phyloP scores from a whole-genome alignment of 2,797 vertebrate species.

The Anolis apletophallus region DNA sequence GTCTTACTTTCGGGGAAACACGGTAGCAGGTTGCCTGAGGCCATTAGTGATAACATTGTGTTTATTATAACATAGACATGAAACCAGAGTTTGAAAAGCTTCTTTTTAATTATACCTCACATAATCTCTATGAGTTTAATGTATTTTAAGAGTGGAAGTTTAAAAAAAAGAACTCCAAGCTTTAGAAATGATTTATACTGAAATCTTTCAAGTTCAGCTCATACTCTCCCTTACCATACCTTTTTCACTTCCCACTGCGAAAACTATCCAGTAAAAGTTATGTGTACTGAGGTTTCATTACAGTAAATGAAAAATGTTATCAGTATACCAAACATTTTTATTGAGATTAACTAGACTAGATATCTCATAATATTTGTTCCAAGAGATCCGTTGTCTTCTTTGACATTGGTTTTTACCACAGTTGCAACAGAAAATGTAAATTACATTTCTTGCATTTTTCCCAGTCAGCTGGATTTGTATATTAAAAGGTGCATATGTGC shows the following conservation, averaged over 20 bases:
- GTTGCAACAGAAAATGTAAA: background rate
- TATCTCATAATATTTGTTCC: background rate
- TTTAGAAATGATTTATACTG: background rate
- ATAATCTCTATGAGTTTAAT: background rate
- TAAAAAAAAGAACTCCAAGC: no score
- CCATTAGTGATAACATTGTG: background rate
- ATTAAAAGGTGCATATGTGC: constrained; percentile 36
- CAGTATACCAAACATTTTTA: background rate
- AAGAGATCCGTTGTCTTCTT: background rate
- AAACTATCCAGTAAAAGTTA: background rate
- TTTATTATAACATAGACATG: background rate
- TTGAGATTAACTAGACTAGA: background rate
- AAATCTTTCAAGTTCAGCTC: background rate
- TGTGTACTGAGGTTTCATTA: background rate
- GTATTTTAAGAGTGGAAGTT: no score
- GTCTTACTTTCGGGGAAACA: no score
- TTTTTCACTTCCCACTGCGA: background rate
- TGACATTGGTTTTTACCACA: constrained; percentile 9
- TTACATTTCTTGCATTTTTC: background rate
- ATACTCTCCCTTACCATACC: background rate
- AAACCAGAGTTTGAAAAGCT: no score
- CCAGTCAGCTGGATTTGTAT: constrained; percentile 6
- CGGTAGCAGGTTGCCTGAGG: background rate
- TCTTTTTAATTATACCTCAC: background rate
- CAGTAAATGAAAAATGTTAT: background rate